phyloP scores from a whole-genome alignment of 2,113 vertebrate genomes.

The Emydura subglobosa region DNA sequence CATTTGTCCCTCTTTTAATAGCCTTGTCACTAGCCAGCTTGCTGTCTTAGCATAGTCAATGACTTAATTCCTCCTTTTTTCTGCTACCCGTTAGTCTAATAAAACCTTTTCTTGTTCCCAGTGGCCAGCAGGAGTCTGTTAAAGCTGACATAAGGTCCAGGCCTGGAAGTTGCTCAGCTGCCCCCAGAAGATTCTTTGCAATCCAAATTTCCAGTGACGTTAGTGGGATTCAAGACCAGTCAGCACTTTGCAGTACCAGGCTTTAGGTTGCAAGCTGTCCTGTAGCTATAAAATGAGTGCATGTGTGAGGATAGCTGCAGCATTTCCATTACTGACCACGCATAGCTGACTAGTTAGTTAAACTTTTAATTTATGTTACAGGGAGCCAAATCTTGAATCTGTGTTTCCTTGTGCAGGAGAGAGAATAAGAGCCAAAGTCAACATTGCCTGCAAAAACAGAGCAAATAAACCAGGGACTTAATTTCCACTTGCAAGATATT shows the following conservation, averaged over 20 bases:
- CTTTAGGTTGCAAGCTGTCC: neutral
- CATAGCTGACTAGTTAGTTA: constrained; percentile 52
- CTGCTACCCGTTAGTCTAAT: constrained; percentile 14
- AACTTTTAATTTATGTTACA: constrained; percentile 36
- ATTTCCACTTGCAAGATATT: constrained; percentile 11
- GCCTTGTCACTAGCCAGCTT: neutral
- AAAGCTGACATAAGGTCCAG: constrained; percentile 15
- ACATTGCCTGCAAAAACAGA: constrained; percentile 44
- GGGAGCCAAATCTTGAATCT: constrained; percentile 49
- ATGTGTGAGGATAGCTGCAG: neutral
- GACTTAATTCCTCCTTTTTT: neutral
- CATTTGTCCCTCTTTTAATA: constrained; percentile 27
- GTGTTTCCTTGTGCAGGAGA: constrained; percentile 58
- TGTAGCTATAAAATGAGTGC: neutral
- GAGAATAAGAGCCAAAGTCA: constrained; percentile 52
- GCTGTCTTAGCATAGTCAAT: neutral
- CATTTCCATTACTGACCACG: neutral
- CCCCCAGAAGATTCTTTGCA: neutral
- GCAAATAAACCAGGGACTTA: constrained; percentile 5
- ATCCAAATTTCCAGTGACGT: neutral
- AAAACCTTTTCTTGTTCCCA: constrained; percentile 43
- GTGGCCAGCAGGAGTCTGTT: neutral
- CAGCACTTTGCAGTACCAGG: neutral
- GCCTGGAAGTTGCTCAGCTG: neutral
- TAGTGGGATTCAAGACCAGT: neutral